Evolutionary conservation across 1,140 invertebrate species (phyloP).

Genomic region (Tetramorium simillimum): DNA sequence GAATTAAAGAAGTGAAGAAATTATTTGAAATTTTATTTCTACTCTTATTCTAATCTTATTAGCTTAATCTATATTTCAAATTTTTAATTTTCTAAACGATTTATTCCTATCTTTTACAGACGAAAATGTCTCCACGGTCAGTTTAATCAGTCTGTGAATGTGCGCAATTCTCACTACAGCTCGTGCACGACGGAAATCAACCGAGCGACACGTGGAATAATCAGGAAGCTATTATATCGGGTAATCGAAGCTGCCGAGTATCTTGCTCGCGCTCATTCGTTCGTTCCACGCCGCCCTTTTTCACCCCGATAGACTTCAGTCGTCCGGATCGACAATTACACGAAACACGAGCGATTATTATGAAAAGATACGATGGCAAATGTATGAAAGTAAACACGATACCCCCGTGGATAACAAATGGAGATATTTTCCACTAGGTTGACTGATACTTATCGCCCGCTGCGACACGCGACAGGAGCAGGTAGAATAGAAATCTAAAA

Average conservation of each 20-base stretch:
- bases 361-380: not conserved
- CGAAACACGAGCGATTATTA: slow-evolving; percentile 1
- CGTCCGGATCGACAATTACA: not conserved
- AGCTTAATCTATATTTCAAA: too few species aligned
- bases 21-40: not conserved
- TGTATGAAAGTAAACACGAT: not conserved
- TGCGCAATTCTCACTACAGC: not conserved
- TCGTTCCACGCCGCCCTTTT: not conserved
- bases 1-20: too few species aligned
- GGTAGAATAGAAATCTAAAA: not conserved
- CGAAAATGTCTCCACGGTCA: not conserved
- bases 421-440: slow-evolving; percentile 37
- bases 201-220: slow-evolving; percentile 37
- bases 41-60: not conserved
- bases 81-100: not conserved
- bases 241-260: not conserved
- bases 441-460: slow-evolving; percentile 29
- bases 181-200: slow-evolving; percentile 32
- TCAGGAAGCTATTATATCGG: slow-evolving; percentile 51
- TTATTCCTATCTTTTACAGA: not conserved
- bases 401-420: not conserved
- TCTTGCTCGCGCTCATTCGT: not conserved
- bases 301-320: not conserved
- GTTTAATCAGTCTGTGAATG: slow-evolving; percentile 22
- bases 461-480: not conserved